Conservation (phyloP, 2,797 vertebrate genomes). For the Fringilla coelebs region DNA sequence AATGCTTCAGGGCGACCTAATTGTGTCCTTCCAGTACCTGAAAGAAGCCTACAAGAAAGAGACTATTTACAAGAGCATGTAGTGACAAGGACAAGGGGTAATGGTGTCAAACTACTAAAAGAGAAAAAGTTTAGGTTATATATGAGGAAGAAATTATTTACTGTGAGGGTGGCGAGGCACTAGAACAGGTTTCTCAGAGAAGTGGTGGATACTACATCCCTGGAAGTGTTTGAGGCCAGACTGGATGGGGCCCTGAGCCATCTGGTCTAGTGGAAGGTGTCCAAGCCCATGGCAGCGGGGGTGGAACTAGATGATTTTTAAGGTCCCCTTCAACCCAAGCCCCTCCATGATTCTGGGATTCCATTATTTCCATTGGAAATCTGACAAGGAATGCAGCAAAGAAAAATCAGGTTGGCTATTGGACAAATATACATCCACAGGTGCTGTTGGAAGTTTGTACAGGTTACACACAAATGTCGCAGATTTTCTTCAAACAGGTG, state of each 20-base stretch:
- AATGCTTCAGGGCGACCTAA: background rate
- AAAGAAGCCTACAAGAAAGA: background rate
- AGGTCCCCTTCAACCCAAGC: background rate
- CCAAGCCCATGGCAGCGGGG: rapidly evolving
- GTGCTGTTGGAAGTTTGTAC: background rate
- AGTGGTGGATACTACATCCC: background rate
- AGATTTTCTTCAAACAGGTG: background rate
- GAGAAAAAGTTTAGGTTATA: background rate
- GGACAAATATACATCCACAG: background rate
- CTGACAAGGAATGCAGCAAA: background rate
- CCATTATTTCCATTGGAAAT: background rate
- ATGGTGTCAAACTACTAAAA: rapidly evolving
- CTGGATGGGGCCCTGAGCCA: background rate
- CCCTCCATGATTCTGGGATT: background rate
- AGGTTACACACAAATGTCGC: background rate
- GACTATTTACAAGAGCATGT: background rate
- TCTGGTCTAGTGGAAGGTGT: background rate
- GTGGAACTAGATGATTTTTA: background rate
- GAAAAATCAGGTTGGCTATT: background rate
- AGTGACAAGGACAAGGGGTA: background rate
- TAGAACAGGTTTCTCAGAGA: background rate
- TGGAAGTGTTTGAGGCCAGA: background rate
- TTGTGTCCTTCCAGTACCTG: background rate
- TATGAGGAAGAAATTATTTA: background rate
- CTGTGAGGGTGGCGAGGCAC: background rate